phyloP scores from a whole-genome alignment of 2,797 vertebrate species.

The Aplochiton taeniatus region DNA sequence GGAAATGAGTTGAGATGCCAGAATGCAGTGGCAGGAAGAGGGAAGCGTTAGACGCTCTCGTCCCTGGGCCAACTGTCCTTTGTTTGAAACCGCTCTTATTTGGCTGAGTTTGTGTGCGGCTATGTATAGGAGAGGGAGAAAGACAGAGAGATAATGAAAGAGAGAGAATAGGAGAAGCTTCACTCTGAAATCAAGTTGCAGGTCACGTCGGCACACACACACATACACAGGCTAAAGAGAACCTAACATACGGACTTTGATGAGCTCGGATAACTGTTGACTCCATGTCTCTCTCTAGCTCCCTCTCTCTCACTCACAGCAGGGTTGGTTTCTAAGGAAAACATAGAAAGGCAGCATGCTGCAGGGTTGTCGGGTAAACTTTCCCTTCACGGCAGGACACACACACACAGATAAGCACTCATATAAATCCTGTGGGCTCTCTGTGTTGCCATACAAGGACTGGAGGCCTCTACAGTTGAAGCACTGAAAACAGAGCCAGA shows the following conservation, averaged over 20 bases:
- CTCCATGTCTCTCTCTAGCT: too few species aligned
- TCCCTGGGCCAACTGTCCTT: constrained; percentile 22
- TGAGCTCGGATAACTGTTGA: too few species aligned
- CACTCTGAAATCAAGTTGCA: too few species aligned
- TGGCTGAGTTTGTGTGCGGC: not conserved
- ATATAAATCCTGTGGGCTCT: not conserved
- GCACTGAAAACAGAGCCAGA: not conserved
- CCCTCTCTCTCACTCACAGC: too few species aligned
- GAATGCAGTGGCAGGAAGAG: not conserved
- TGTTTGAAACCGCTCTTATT: constrained; percentile 26
- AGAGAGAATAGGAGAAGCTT: too few species aligned
- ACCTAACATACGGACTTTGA: too few species aligned
- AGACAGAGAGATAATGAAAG: not conserved
- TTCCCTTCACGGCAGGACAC: too few species aligned
- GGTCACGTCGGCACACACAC: too few species aligned
- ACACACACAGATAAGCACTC: not conserved
- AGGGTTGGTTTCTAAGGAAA: not conserved
- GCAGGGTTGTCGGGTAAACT: not conserved
- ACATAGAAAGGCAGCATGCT: not conserved
- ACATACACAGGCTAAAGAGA: too few species aligned
- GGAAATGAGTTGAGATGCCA: constrained; percentile 16
- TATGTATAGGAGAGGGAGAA: not conserved
- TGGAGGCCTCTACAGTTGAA: not conserved
- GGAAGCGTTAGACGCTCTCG: constrained; percentile 20
- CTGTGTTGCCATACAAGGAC: constrained; percentile 2